Evolutionary conservation across 2,113 vertebrate species (phyloP).

Genomic region (Mesembrinibis cayennensis): DNA sequence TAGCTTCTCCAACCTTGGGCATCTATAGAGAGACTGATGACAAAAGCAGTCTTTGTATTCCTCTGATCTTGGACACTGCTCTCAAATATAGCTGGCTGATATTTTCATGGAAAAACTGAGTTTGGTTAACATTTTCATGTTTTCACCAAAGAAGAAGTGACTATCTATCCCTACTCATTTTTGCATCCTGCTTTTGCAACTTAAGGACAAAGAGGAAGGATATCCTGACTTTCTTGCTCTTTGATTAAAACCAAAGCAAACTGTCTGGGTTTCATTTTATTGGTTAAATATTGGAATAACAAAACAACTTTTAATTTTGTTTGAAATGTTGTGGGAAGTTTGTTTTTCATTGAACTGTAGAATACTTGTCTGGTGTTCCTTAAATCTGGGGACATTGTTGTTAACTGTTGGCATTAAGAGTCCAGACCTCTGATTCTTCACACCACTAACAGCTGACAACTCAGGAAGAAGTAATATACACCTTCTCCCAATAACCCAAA

Average conservation of each 20-base stretch:
- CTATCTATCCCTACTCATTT: neutral
- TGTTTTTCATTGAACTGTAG: neutral
- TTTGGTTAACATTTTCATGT: neutral
- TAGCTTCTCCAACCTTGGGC: neutral
- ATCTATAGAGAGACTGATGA: neutral
- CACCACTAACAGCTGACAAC: neutral
- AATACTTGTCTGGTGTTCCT: neutral
- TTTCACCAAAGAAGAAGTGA: neutral
- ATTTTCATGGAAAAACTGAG: neutral
- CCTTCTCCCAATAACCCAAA: neutral
- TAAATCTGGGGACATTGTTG: neutral
- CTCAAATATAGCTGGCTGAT: neutral
- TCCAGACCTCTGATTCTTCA: neutral
- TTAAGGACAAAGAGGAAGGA: neutral
- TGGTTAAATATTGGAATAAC: neutral
- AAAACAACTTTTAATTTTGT: neutral
- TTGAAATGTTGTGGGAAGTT: neutral
- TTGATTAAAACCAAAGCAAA: neutral
- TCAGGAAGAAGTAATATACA: neutral
- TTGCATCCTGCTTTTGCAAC: neutral
- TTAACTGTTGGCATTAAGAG: neutral
- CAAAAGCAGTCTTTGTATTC: slow-evolving; percentile 14
- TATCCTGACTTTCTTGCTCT: neutral
- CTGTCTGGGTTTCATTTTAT: neutral
- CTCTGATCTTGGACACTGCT: neutral